Evolutionary conservation across 1,140 invertebrate genomes (phyloP), one percentile per base, ranked within the genome.

Genomic region (Drosophila pseudoobscura): DNA sequence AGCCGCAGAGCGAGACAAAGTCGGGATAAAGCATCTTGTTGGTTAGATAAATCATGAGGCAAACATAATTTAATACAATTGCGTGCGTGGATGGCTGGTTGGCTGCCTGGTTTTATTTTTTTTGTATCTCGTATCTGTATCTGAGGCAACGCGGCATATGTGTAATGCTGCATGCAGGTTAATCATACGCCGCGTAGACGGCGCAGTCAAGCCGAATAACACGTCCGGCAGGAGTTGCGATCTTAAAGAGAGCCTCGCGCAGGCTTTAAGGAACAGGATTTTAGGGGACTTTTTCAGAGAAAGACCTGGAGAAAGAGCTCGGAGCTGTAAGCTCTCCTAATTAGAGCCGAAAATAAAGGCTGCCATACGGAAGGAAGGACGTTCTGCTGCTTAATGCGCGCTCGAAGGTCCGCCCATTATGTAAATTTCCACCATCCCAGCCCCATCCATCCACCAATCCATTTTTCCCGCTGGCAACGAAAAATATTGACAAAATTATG

Each of bases 11-110:
- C 35, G 50, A 69, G 66, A 73, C 60, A 75, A 79, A 63, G 57
- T 52, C 72, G 35, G 62, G 72, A 84, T 80, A 80, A 58, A 65
- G 62, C 68, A 63, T 73, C 59, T 77, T 79, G 53, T 68, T 22
- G 15, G 8, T n/a, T 66, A 75, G 74, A 87, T 87, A 87, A 87
- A 87, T 87, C 82, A 87, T 78, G 64, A 61, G 45, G 62, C 74
- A 82, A 80, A 75, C 58, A 87, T 87, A 82, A 87, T 87, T 82
- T 88, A 78, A 87, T 66, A 76, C 80, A 77, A 60, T 55, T 61
- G 63, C 70, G 47, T 49, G 52, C 59, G 26, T 47, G 53, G 9
- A 24, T 31, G 53, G 9, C 31, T 31, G 49, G 44, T 9, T 7
- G 26, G 7, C 29, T 55, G 4, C 24, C 24, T 26, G 24, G 24